Base-by-base conservation (phyloP, 2,113 vertebrate species). In the Ifrita kowaldi region DNA sequence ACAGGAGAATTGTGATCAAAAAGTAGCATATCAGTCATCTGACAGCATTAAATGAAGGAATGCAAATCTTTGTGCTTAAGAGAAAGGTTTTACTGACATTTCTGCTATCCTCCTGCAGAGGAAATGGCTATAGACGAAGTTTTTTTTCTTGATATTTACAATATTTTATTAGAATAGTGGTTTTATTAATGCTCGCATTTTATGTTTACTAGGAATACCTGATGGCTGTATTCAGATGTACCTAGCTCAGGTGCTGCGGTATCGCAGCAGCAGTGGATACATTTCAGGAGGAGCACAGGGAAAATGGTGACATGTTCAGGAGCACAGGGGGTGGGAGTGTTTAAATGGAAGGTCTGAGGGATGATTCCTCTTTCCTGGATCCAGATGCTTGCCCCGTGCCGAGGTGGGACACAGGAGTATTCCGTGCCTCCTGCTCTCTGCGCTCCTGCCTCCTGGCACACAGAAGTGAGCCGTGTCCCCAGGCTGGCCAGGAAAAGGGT, bases 1-100 rank as follows among this genome's bases (percentile, higher is more conserved):
- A 46, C 28, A 87, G 75, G 42, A 90, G 53, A 91, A 22, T 33
- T 85, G 59, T 82, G 74, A 69, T 89, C 33, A 87, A 78, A 81
- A 82, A 60, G 46, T 84, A 64, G 18, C 9, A 3, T 49, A 49
- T 64, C 44, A 30, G 32, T 56, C 32, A 55, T 71, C 27, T 60
- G 87, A 70, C 32, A 70, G 47, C 64, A 57, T 70, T 87, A 95
- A 92, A 79, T 87, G 75, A 90, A 77, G 53, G 59, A 88, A 70
- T 85, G 57, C 28, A 87, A 84, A 80, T 65, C 64, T 88, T 81
- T 68, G 19, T n/a, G 14, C 41, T 42, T 37, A 50, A 33, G 32
- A 84, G 46, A 77, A 71, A 49, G 86, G 60, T 83, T 93, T 90
- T 71, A 27, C 30, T 74, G 37, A 18, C 3, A 3, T 71, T 76